These are phyloP conservation scores for Leptinotarsa lineolata DNA, from an alignment of 1,140 invertebrate genomes.

Conservation along the genomic window DNA sequence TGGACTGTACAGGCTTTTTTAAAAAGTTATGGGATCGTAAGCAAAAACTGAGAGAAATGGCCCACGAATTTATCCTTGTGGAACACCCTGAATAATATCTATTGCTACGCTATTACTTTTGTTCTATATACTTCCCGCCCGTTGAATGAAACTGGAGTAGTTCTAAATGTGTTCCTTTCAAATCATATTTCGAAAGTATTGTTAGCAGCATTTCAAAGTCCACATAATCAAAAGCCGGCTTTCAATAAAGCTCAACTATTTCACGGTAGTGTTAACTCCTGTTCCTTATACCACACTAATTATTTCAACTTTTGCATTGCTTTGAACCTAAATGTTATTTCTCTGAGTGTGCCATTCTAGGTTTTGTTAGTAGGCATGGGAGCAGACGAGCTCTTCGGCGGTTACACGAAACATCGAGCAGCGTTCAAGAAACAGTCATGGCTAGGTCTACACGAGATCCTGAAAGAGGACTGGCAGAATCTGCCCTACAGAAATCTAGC, in stretches of 20 bases:
- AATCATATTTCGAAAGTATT: background rate
- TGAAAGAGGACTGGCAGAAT: conserved; percentile 78
- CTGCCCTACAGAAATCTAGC: conserved; percentile 92
- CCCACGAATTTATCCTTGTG: background rate
- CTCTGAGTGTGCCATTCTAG: conserved; percentile 54
- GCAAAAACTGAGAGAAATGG: background rate
- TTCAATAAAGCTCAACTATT: too few species aligned
- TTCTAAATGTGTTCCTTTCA: background rate
- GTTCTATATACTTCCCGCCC: background rate
- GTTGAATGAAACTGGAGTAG: background rate
- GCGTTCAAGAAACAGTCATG: conserved; percentile 71
- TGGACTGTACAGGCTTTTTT: too few species aligned
- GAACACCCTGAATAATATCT: background rate
- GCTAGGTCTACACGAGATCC: conserved; percentile 68
- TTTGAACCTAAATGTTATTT: too few species aligned
- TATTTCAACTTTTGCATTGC: too few species aligned
- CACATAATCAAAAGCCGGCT: background rate
- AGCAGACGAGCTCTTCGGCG: conserved; percentile 95
- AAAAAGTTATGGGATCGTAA: background rate
- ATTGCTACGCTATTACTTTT: background rate
- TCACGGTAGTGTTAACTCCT: too few species aligned
- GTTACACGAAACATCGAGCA: conserved; percentile 87
- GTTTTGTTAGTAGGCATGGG: conserved; percentile 90
- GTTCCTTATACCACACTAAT: too few species aligned
- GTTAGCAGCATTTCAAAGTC: background rate